Conservation (phyloP, 2,113 vertebrate genomes). For the Xenotilapia caudafasciata region DNA sequence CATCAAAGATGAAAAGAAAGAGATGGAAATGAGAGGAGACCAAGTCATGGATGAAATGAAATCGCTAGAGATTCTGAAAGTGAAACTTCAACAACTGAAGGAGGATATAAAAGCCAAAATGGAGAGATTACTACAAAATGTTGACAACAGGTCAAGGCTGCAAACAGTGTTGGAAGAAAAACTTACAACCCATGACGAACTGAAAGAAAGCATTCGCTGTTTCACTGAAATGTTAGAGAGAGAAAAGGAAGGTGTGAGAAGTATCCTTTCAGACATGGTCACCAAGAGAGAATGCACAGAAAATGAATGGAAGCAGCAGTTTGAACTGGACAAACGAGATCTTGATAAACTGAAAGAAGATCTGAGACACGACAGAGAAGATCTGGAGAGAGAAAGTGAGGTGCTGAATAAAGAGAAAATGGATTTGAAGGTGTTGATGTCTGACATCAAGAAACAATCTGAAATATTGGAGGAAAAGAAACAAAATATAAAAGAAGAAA, state of each 20-base stretch:
- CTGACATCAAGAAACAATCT: neutral
- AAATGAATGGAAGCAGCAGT: neutral
- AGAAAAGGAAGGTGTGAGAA: neutral
- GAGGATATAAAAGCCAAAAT: neutral
- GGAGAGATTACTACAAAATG: rapidly evolving
- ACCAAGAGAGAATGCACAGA: neutral
- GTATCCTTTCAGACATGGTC: neutral
- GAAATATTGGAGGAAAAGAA: neutral
- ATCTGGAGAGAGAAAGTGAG: neutral
- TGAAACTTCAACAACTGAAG: neutral
- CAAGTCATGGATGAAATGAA: neutral
- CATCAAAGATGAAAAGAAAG: neutral
- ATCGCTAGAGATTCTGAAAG: rapidly evolving
- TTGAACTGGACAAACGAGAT: neutral
- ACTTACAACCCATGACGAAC: rapidly evolving
- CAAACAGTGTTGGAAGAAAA: neutral
- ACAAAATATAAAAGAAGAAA: neutral
- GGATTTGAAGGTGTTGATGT: neutral
- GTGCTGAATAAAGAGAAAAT: neutral
- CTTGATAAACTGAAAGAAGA: neutral
- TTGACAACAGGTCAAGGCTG: neutral
- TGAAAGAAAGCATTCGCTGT: neutral
- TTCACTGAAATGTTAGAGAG: neutral
- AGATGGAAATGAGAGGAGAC: neutral
- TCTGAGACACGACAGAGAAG: neutral